Percentiles rank a stretch among this genome's conserved stretches.
These are phyloP conservation scores for Notarius quadriscutis DNA, from an alignment of 2,113 vertebrate species.

Conservation along the genomic window DNA sequence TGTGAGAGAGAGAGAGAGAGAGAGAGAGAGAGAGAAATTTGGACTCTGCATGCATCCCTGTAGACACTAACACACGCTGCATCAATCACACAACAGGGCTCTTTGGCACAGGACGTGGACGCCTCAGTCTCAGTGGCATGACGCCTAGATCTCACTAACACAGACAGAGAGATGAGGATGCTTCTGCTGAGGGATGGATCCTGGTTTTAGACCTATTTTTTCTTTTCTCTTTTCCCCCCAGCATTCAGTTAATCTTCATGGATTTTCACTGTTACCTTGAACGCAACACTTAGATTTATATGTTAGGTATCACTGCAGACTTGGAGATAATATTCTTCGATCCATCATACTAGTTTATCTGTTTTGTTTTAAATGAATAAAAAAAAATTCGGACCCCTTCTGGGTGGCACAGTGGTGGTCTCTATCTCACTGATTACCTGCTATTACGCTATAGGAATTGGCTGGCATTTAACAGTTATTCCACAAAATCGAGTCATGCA, in stretches of 20 bases:
- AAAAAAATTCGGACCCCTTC: background rate
- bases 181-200: background rate
- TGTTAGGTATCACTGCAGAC: background rate
- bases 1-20: background rate
- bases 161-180: background rate
- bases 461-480: too few species aligned
- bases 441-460: background rate
- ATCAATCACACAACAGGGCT: constrained; percentile 44
- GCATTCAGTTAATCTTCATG: constrained; percentile 3
- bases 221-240: background rate
- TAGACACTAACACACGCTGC: constrained; percentile 29
- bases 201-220: background rate
- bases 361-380: background rate
- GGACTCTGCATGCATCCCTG: constrained; percentile 19
- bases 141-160: constrained; percentile 26
- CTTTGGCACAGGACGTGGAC: constrained; percentile 41
- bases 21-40: constrained; percentile 2
- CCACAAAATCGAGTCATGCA: too few species aligned
- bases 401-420: background rate
- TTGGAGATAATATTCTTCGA: background rate
- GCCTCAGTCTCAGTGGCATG: constrained; percentile 29
- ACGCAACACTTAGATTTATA: background rate
- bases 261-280: constrained; percentile 1
- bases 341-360: background rate
- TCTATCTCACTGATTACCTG: background rate